These are phyloP conservation scores for Tenualosa ilisha DNA, from an alignment of 2,797 vertebrate genomes.

Conservation along the genomic window DNA sequence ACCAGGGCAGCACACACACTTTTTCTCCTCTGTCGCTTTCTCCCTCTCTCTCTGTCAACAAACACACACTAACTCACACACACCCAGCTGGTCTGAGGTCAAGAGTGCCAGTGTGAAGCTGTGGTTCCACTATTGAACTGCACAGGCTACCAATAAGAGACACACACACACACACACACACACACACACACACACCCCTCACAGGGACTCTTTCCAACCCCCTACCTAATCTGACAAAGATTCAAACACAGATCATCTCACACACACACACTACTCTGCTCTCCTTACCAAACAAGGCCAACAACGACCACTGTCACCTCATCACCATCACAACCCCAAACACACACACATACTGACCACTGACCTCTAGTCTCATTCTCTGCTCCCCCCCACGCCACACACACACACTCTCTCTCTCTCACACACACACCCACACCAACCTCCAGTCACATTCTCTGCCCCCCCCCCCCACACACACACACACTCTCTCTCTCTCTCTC, in stretches of 20 bases:
- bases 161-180: not conserved
- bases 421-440: conserved; percentile 22
- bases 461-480: conserved; percentile 34
- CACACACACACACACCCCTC: too few species aligned
- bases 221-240: too few species aligned
- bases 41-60: not conserved
- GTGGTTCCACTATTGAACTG: too few species aligned
- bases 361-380: too few species aligned
- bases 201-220: too few species aligned
- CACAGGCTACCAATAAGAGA: not conserved
- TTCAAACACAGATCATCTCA: too few species aligned
- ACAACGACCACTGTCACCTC: not conserved
- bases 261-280: not conserved
- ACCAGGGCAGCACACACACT: conserved; percentile 42
- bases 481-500: not conserved
- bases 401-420: too few species aligned
- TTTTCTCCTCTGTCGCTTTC: too few species aligned
- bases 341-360: too few species aligned
- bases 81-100: not conserved
- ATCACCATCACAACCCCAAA: not conserved
- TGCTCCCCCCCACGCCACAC: not conserved
- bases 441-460: conserved; percentile 50
- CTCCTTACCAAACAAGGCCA: not conserved
- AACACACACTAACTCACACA: not conserved
- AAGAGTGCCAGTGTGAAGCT: too few species aligned